Base-by-base conservation (phyloP, 2,888 invertebrate genomes). In the Apeira syringaria region DNA sequence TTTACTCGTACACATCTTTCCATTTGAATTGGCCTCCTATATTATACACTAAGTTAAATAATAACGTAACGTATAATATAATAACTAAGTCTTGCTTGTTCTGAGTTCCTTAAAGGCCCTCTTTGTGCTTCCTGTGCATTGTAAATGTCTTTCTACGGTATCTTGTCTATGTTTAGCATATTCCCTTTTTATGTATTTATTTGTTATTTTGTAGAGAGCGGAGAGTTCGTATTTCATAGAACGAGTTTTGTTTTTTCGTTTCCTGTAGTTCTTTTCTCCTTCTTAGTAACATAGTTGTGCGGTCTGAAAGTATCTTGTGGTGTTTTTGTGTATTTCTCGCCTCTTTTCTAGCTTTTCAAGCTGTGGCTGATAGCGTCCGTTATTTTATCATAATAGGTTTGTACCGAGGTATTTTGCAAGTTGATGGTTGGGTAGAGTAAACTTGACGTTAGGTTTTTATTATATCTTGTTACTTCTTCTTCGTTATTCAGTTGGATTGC, bases 181-280 rank as follows among this genome's bases (percentile, higher is more conserved):
- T 20, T 49, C 44, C 0, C 11, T 11, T 38, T 29, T 45, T 20
- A 49, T 49, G 6, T 26, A 24, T 36, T 40, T 44, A n/a, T 20
- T 48, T 0, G 33, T 17, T 24, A 41, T 7, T 18, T 37, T 45
- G 26, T 42, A 42, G 0, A 42, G 38, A 4, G 42, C 42, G 2
- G 38, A 15, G 1, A 42, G 22, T 31, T 47, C 49, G 7, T 41
- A 41, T 31, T 45, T 41, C 18, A 25, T 31, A 13, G 12, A 0
- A 22, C 40, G 20, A 1, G 36, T 15, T 41, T 49, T 40, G 7
- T 29, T 33, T 12, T 30, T 38, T 6, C n/a, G 28, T 44, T 26
- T 30, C 20, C 12, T 48, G 43, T 22, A 49, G 28, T 27, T 22
- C 18, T 13, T 38, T 8, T 27, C 41, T 37, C 32, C 49, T 45